A percentile compares a stretch with the other conserved stretches of the same genome.
Evolutionary conservation across 2,797 vertebrate genomes (phyloP).

Genomic region (Prunella strophiata): DNA sequence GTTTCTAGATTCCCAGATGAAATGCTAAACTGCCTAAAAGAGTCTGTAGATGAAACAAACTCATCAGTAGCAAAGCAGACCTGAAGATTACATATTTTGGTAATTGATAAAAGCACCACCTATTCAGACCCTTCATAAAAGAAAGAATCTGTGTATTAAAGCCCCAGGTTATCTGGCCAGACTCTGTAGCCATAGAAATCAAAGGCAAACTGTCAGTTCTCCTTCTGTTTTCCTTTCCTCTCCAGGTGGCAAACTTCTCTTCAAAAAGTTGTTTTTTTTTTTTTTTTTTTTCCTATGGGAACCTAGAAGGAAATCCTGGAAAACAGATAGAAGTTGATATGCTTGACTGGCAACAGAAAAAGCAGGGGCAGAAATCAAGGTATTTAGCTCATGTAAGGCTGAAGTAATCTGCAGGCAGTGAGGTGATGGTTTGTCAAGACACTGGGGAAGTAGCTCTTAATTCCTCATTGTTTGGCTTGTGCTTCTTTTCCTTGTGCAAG

Average conservation of each 20-base stretch:
- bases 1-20: slow-evolving; percentile 36
- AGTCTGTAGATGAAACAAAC: slow-evolving; percentile 23
- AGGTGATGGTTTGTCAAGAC: not conserved
- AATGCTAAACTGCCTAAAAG: slow-evolving; percentile 28
- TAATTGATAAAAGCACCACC: not conserved
- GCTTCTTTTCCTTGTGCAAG: not conserved
- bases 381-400: not conserved
- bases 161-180: not conserved
- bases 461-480: not conserved
- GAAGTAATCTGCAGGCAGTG: not conserved
- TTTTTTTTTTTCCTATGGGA: not conserved
- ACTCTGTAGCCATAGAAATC: not conserved
- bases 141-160: not conserved
- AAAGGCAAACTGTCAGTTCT: not conserved
- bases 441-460: not conserved
- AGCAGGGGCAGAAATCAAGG: not conserved
- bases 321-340: not conserved
- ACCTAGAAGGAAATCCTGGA: not conserved
- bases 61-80: not conserved
- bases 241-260: not conserved
- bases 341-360: not conserved
- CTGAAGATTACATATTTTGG: slow-evolving; percentile 5
- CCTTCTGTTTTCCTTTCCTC: not conserved
- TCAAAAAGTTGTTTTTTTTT: not conserved
- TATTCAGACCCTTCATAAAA: not conserved